phyloP scores from a whole-genome alignment of 2,113 vertebrate species.

The Phrynosoma platyrhinos region DNA sequence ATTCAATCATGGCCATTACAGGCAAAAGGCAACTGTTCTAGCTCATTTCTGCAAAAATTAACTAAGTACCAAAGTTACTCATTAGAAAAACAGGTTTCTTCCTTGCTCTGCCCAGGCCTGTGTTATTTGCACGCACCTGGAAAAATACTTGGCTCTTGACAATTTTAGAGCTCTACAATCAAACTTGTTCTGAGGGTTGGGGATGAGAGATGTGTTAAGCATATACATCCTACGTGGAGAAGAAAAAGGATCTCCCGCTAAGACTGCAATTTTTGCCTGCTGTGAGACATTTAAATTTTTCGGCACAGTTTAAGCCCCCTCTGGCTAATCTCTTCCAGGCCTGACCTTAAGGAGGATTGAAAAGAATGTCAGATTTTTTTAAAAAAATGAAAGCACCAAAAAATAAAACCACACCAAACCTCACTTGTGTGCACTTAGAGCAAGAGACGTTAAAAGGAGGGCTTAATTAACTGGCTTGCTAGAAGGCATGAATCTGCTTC shows the following conservation, averaged over 20 bases:
- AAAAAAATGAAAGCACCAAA: background rate
- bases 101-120: too few relatives aligned
- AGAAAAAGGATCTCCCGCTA: background rate
- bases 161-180: background rate
- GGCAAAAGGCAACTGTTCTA: too few relatives aligned
- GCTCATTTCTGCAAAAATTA: too few relatives aligned
- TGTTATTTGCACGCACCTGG: too few relatives aligned
- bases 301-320: constrained; percentile 12
- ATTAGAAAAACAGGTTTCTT: too few relatives aligned
- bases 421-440: background rate
- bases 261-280: constrained; percentile 13
- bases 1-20: too few relatives aligned
- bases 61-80: too few relatives aligned
- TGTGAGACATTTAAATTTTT: constrained; percentile 12
- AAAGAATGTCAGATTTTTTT: constrained; percentile 12
- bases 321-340: constrained; percentile 18
- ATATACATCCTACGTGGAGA: background rate
- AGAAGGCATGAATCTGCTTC: background rate
- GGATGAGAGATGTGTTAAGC: background rate
- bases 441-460: background rate
- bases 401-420: background rate
- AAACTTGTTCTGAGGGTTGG: background rate
- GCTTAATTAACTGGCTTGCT: constrained; percentile 8
- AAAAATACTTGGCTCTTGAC: too few relatives aligned
- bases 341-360: constrained; percentile 19